Evolutionary conservation across 2,113 vertebrate genomes (phyloP), one percentile per base, ranked within the genome.

Genomic region (Gymnobelideus leadbeateri): DNA sequence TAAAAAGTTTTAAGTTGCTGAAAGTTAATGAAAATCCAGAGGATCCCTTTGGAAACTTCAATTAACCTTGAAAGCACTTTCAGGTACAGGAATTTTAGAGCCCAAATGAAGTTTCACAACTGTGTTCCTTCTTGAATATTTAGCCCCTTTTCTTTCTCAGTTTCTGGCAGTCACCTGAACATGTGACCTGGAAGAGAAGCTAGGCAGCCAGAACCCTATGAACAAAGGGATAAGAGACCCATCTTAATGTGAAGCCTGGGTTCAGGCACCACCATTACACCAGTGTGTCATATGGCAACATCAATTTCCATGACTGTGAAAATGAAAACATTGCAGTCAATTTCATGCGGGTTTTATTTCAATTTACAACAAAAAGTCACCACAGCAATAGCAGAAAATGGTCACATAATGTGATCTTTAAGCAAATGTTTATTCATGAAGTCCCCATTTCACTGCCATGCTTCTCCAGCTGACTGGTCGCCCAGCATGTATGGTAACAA

Each of bases 371-470:
- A 47, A 93, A 93, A 90, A 96, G 37, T 94, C 98, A 77, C 93
- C 0, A 0, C 0, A 26, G 94, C 10, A 92, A 53, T 55, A 94
- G 43, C 91, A 61, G 91, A 97, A 97, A 96, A 52, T 54, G 95
- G 96, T 95, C 92, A 94, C 94, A 95, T 97, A 96, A 97, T 97
- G 96, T 92, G 93, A 26, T 92, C 97, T 98, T 98, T 95, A 97
- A 97, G 97, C 94, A 98, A 97, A 98, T 98, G 97, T 98, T 98
- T 98, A 98, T 98, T 98, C 97, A 97, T 97, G 93, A 98, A 92
- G n/a, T 94, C 97, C n/a, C 61, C 92, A 28, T 96, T 97, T 96
- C 93, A 94, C 26, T 96, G 92, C 94, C 84, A 96, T 95, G 91
- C 92, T 57, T 94, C 19, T 94, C 92, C 94, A 95, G 96, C 91